phyloP scores from a whole-genome alignment of 2,797 vertebrate species.

The Eidolon dupreanum region DNA sequence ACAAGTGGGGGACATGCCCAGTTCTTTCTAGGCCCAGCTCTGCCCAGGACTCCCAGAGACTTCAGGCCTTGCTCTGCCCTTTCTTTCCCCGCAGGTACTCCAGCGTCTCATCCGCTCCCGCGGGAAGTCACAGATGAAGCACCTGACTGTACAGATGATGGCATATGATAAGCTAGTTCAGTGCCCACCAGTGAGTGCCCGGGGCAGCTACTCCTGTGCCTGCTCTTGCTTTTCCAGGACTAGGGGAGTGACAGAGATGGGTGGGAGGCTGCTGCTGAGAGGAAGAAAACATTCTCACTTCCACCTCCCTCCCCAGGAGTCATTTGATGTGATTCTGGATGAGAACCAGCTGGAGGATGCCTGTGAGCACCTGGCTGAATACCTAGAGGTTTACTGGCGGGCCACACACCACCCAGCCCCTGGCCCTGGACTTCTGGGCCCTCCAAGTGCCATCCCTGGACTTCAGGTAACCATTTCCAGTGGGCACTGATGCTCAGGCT shows the following conservation, averaged over 20 bases:
- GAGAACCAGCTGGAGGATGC: slow-evolving; percentile 98
- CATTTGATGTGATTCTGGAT: slow-evolving; percentile 97
- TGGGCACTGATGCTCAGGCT: neutral
- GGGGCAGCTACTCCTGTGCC: neutral
- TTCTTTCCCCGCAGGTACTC: slow-evolving; percentile 88
- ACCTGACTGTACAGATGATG: slow-evolving; percentile 98
- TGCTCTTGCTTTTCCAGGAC: neutral
- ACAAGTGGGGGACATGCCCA: neutral
- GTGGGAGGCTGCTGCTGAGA: neutral
- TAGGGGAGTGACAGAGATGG: slow-evolving; percentile 18
- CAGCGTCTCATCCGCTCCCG: slow-evolving; percentile 96
- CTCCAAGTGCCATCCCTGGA: slow-evolving; percentile 92
- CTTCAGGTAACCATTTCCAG: slow-evolving; percentile 89
- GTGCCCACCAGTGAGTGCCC: slow-evolving; percentile 94
- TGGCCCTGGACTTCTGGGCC: slow-evolving; percentile 88
- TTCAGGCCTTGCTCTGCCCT: neutral
- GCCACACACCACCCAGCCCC: slow-evolving; percentile 93
- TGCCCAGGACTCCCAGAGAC: neutral
- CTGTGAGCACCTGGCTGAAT: slow-evolving; percentile 95
- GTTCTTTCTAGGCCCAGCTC: neutral
- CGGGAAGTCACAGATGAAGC: slow-evolving; percentile 98
- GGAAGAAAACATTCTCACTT: neutral
- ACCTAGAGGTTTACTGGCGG: slow-evolving; percentile 96
- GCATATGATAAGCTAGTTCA: slow-evolving; percentile 96
- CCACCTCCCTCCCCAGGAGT: slow-evolving; percentile 87